Conservation (phyloP, 2,888 invertebrate genomes). For the Morpho achilles region DNA sequence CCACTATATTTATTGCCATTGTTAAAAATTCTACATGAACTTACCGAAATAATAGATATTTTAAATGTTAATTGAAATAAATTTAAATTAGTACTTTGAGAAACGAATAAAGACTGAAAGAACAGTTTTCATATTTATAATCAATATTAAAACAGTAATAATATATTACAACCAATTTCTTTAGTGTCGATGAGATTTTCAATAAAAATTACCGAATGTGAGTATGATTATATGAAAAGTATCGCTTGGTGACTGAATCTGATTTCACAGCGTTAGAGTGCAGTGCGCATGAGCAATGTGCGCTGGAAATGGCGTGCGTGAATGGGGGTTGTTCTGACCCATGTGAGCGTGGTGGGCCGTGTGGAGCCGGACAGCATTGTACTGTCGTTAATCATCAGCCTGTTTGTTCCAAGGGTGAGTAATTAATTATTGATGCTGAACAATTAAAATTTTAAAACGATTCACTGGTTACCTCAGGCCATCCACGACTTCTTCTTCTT, state of each 20-base stretch:
- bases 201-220: too few relatives aligned
- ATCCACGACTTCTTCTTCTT: too few relatives aligned
- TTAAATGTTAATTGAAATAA: too few relatives aligned
- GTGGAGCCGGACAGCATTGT: slow-evolving; percentile 86
- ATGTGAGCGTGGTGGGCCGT: slow-evolving; percentile 86
- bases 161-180: too few relatives aligned
- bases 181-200: too few relatives aligned
- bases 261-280: slow-evolving; percentile 86
- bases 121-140: too few relatives aligned
- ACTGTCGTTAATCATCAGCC: slow-evolving; percentile 90
- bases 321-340: slow-evolving; percentile 90
- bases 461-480: too few relatives aligned
- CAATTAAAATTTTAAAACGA: too few relatives aligned
- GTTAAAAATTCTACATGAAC: slow-evolving; percentile 11
- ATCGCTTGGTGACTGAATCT: slow-evolving; percentile 24
- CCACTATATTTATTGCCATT: slow-evolving; percentile 31
- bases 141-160: too few relatives aligned
- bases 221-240: not conserved
- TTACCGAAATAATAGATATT: not conserved
- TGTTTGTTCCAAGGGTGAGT: slow-evolving; percentile 86
- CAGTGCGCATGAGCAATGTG: slow-evolving; percentile 88
- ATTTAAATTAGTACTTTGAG: too few relatives aligned
- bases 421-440: too few relatives aligned
- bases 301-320: slow-evolving; percentile 87
- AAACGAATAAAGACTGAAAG: too few relatives aligned